Evolutionary conservation across 2,113 vertebrate species (phyloP), one percentile per base, ranked within the genome.

Genomic region (Phoxinus phoxinus): DNA sequence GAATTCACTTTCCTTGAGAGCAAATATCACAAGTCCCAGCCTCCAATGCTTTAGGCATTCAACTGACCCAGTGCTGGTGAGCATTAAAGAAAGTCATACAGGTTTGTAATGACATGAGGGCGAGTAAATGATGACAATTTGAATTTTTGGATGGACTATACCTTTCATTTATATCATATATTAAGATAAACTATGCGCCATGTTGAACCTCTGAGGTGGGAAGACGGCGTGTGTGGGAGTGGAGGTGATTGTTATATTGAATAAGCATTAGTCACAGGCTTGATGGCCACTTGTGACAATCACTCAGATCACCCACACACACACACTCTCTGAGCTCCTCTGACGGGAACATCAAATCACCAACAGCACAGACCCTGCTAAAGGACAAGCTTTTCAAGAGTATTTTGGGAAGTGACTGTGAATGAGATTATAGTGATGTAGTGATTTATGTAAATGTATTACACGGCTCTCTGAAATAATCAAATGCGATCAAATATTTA

Each of bases 181-280:
- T 65, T 21, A 30, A 81, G n/a, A 44, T 46, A 27, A 46, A 23
- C 10, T 11, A 12, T 35, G 44, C n/a, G 61, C 27, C 21, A 19
- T 32, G 30, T 0, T 76, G 27, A 35, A n/a, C 17, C 41, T 65
- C 58, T 37, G 59, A 78, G 83, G 73, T 53, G 58, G 73, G 58
- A 30, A 65, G 59, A 76, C 2, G 6, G 25, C 3, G 23, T 25
- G 46, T 35, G 73, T 84, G 83, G 73, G 73, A 46, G 27, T 17
- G 74, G 12, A 79, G 48, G 75, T 59, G 76, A 80, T 77, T 6
- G 41, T 41, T 69, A 71, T 69, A 85, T 67, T 61, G 35, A 63
- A 58, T 61, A 61, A 76, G 19, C 27, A 71, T 85, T 85, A 85
- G 75, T 85, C 63, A 85, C 30, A 85, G 48, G 44, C 23, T 80